Conservation (phyloP, 2,797 vertebrate genomes). For the Trematomus bernacchii region DNA sequence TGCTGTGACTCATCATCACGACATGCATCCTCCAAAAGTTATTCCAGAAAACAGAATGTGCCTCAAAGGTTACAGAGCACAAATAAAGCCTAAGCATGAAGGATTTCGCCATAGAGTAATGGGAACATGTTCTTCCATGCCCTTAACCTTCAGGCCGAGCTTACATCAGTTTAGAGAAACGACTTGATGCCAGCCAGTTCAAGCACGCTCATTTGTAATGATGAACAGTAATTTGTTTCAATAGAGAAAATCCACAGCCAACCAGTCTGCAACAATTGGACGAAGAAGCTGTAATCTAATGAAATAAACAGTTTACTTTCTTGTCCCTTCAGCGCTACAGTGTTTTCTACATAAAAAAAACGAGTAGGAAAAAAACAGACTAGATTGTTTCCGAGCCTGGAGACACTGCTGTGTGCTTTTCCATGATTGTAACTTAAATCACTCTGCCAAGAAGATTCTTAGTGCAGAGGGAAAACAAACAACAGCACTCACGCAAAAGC, state of each 20-base stretch:
- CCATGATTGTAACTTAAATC: slow-evolving; percentile 65
- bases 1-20: slow-evolving; percentile 15
- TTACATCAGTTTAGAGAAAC: slow-evolving; percentile 28
- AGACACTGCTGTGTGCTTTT: slow-evolving; percentile 72
- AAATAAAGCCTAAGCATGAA: slow-evolving; percentile 15
- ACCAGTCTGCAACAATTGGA: slow-evolving; percentile 54
- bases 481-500: slow-evolving; percentile 2
- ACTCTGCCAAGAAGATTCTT: slow-evolving; percentile 56
- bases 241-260: slow-evolving; percentile 39
- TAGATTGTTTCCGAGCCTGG: slow-evolving; percentile 65
- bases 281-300: slow-evolving; percentile 61
- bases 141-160: slow-evolving; percentile 39
- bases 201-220: slow-evolving; percentile 44
- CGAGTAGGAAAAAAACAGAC: slow-evolving; percentile 31
- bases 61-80: not conserved
- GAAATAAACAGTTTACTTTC: slow-evolving; percentile 60
- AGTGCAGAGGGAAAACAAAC: slow-evolving; percentile 25
- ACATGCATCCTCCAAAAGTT: slow-evolving; percentile 12
- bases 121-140: slow-evolving; percentile 16
- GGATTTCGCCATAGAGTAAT: slow-evolving; percentile 15
- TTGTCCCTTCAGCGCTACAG: slow-evolving; percentile 40
- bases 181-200: slow-evolving; percentile 46
- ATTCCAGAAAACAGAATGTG: slow-evolving; percentile 15
- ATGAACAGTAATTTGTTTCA: slow-evolving; percentile 40
- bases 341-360: slow-evolving; percentile 51